A percentile compares a stretch with the other conserved stretches of the same genome.
These are phyloP conservation scores for Nomada ferruginata DNA, from an alignment of 2,888 invertebrate genomes.

Conservation along the genomic window DNA sequence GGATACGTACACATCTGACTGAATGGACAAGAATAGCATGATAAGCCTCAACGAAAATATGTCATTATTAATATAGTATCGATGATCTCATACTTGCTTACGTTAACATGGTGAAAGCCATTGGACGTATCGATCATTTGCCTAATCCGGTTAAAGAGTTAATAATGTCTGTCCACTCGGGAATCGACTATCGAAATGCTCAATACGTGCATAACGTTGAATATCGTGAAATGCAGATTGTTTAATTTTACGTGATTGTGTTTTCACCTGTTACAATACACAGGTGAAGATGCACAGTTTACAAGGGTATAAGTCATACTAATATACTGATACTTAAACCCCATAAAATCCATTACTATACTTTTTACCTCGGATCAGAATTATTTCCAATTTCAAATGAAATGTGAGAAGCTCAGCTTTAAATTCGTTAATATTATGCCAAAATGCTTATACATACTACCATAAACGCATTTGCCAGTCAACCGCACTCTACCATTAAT, in stretches of 20 bases:
- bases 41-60: slow-evolving; percentile 47
- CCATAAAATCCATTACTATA: neutral
- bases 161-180: neutral
- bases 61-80: slow-evolving; percentile 34
- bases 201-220: too few species aligned
- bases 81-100: slow-evolving; percentile 55
- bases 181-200: neutral
- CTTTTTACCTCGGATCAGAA: too few species aligned
- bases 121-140: slow-evolving; percentile 6
- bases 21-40: slow-evolving; percentile 28
- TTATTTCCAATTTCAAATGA: too few species aligned
- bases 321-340: too few species aligned
- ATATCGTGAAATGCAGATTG: neutral
- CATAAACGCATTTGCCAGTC: neutral
- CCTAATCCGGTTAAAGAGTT: slow-evolving; percentile 1
- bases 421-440: too few species aligned
- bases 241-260: neutral
- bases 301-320: neutral
- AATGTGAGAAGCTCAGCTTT: too few species aligned
- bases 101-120: slow-evolving; percentile 37
- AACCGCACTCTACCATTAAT: neutral
- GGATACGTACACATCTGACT: slow-evolving; percentile 6
- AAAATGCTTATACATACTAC: too few species aligned
- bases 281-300: neutral
- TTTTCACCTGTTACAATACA: too few species aligned